Base-by-base conservation (phyloP, 2,888 invertebrate species). In the Gymnoscelis rufifasciata region DNA sequence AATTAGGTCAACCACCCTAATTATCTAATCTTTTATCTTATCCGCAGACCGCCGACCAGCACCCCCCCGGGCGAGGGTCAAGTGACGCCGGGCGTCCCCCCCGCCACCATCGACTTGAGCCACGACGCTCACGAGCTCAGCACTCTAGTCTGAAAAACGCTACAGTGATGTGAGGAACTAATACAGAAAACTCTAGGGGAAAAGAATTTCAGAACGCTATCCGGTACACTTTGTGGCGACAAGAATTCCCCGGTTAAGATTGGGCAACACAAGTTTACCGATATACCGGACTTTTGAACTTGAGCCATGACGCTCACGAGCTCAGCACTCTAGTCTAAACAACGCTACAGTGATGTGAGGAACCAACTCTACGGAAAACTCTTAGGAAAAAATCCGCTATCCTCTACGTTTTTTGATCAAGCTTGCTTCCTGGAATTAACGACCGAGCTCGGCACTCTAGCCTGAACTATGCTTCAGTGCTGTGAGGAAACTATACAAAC, bases 101-200 rank as follows among this genome's bases (percentile, higher is more conserved):
- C 89, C 2, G 91, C 92, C 3, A 91, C 91, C 8, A 74, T 92
- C 44, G 92, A 92, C 71, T 79, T 92, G 10, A 91, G 91, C 66
- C 91, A 91, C 69, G 91, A 91, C 65, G 89, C 91, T 1, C 92
- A 92, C 63, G 92, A 92, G 69, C 89, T 92, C 45, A 92, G 92
- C 62, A 92, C 92, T 2, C 84, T 92, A 33, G 92, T 92, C 52
- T 92, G 78, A 89, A 39, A 43, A 23, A 15, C 33, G 15, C 33
- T n/a, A 33, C 19, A 35, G 35, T 35, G 19, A 35, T 11, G 19
- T 10, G 2, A 26, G 2, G 1, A 6, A 26, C 1, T 3, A 26
- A 6, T 1, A 7, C 1, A 7, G 7, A 26, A 7, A 26, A 6
- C 26, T n/a, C n/a, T n/a, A n/a, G n/a, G 26, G 19, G 2, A 2